Evolutionary conservation across 2,797 vertebrate species (phyloP).

Genomic region (Gallinago solitaria): DNA sequence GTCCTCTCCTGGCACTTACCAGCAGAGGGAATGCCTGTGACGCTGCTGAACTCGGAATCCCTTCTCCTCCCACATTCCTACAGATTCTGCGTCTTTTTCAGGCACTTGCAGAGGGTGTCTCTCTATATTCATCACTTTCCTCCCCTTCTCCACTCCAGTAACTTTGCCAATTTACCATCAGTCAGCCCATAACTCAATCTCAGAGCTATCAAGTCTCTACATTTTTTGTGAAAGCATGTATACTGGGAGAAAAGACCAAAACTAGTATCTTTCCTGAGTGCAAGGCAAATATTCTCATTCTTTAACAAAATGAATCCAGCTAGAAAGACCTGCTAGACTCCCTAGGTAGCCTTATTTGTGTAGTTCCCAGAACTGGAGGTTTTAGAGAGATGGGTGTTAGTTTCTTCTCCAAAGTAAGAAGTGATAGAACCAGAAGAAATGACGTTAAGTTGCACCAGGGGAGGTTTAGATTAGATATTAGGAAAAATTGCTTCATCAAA

Average conservation of each 20-base stretch:
- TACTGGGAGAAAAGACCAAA: background rate
- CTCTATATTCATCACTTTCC: background rate
- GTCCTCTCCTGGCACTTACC: background rate
- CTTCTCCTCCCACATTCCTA: background rate
- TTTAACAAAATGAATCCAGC: background rate
- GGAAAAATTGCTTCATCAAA: background rate
- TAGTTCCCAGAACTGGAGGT: rapidly evolving
- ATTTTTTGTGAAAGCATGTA: background rate
- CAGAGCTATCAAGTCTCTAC: background rate
- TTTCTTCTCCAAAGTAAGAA: background rate
- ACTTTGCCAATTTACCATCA: background rate
- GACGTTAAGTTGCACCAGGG: background rate
- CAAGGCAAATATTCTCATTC: background rate
- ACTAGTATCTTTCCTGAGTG: background rate
- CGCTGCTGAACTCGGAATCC: background rate
- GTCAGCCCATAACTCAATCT: background rate
- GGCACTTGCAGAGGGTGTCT: background rate
- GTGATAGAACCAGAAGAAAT: background rate
- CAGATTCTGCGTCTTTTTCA: background rate
- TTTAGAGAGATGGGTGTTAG: background rate
- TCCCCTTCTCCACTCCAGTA: background rate
- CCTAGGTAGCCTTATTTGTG: background rate
- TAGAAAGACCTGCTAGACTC: background rate
- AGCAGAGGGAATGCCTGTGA: background rate
- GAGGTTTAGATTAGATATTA: background rate